Percentiles rank a stretch among this genome's conserved stretches.
These are phyloP conservation scores for Druon quercuslanigerum DNA, from an alignment of 1,140 invertebrate genomes.

Conservation along the genomic window DNA sequence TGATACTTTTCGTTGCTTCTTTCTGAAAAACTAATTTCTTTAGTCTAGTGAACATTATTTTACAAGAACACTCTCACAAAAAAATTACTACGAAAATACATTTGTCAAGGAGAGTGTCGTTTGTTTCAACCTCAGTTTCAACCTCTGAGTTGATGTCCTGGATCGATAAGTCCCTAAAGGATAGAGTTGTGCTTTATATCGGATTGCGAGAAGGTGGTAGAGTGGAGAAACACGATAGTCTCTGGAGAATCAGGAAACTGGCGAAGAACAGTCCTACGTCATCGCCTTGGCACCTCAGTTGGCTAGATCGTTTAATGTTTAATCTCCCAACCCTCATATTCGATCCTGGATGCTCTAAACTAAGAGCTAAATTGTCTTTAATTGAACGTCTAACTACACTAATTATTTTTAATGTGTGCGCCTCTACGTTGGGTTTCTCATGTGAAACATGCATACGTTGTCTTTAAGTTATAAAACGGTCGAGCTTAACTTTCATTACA, in stretches of 20 bases:
- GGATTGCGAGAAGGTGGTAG: slow-evolving; percentile 18
- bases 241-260: slow-evolving; percentile 24
- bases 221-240: slow-evolving; percentile 23
- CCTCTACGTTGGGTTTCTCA: slow-evolving; percentile 34
- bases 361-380: slow-evolving; percentile 56
- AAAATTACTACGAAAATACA: not conserved
- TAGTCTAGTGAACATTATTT: slow-evolving; percentile 1
- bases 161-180: slow-evolving; percentile 27
- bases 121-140: slow-evolving; percentile 19
- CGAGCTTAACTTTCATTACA: slow-evolving; percentile 43
- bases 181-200: slow-evolving; percentile 28
- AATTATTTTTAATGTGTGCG: slow-evolving; percentile 55
- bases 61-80: not conserved
- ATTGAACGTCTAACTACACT: slow-evolving; percentile 61
- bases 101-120: slow-evolving; percentile 26
- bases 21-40: not conserved
- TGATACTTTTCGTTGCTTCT: not conserved
- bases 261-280: slow-evolving; percentile 14
- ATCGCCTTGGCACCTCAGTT: slow-evolving; percentile 2
- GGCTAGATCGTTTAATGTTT: not conserved
- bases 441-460: slow-evolving; percentile 52
- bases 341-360: slow-evolving; percentile 40
- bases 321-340: slow-evolving; percentile 8
- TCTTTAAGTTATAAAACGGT: slow-evolving; percentile 53
- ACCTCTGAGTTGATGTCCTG: not conserved